Conservation (phyloP, 2,113 vertebrate species). For the Amblyornis subalaris region DNA sequence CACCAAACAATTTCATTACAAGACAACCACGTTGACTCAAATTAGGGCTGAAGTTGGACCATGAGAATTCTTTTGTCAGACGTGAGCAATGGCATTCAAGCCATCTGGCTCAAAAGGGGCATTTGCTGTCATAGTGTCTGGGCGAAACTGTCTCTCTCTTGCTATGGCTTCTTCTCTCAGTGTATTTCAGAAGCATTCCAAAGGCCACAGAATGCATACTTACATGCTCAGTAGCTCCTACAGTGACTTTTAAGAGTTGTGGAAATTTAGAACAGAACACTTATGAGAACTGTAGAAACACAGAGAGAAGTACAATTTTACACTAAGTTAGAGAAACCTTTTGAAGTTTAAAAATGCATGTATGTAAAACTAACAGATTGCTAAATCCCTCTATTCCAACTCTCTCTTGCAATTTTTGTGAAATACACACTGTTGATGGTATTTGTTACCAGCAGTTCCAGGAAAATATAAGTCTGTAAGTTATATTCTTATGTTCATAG, state of each 20-base stretch:
- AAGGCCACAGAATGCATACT: not conserved
- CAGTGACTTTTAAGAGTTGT: not conserved
- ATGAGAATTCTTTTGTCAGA: not conserved
- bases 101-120: not conserved
- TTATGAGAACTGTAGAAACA: not conserved
- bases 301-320: not conserved
- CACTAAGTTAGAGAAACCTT: not conserved
- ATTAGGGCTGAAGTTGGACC: not conserved
- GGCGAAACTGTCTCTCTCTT: not conserved
- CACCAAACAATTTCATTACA: not conserved
- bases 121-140: not conserved
- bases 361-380: not conserved
- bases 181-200: not conserved
- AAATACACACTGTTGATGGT: not conserved
- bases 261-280: not conserved
- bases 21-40: not conserved
- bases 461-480: not conserved
- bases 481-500: not conserved
- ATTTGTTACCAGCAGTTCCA: not conserved
- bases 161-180: not conserved
- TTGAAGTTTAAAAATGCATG: not conserved
- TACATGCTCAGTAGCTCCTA: not conserved
- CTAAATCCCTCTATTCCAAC: not conserved
- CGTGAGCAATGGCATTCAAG: not conserved
- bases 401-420: too few relatives aligned